Percentiles rank a stretch among this genome's conserved stretches.
Conservation (phyloP, 2,797 vertebrate genomes). For the Lithobates sylvaticus region DNA sequence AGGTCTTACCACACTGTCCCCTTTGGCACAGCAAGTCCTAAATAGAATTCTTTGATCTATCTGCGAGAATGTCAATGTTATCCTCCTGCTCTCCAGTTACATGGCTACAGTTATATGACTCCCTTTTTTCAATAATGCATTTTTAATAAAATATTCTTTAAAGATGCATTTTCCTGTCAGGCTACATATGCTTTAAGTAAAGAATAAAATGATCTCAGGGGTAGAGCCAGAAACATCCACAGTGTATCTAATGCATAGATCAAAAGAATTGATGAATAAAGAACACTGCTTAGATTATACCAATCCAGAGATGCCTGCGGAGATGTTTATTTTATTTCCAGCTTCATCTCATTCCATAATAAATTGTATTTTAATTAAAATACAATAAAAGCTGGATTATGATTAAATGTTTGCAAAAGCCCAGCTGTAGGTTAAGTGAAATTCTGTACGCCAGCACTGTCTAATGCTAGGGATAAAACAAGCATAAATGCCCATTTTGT, state of each 20-base stretch:
- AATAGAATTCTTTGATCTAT: constrained; percentile 29
- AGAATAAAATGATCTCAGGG: constrained; percentile 10
- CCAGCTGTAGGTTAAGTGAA: not conserved
- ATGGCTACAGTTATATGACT: not conserved
- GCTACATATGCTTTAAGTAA: constrained; percentile 16
- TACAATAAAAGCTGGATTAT: not conserved
- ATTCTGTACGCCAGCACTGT: not conserved
- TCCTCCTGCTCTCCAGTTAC: constrained; percentile 4
- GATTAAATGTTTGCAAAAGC: not conserved
- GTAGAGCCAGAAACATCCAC: not conserved
- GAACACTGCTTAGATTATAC: not conserved
- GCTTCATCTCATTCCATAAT: not conserved
- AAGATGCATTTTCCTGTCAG: constrained; percentile 17
- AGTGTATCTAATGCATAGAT: constrained; percentile 49
- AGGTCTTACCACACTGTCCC: not conserved
- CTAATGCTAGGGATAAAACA: not conserved
- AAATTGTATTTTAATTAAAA: constrained; percentile 23
- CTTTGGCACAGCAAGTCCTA: constrained; percentile 7
- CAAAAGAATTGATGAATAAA: constrained; percentile 48
- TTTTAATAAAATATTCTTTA: constrained; percentile 33
- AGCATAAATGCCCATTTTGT: not conserved
- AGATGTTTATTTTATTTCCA: constrained; percentile 45
- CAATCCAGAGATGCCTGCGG: constrained; percentile 12
- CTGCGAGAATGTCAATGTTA: constrained; percentile 13
- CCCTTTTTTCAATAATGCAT: constrained; percentile 11